A percentile compares a stretch with the other conserved stretches of the same genome.
These are phyloP conservation scores for Perca fluviatilis DNA, from an alignment of 2,113 vertebrate species.

Conservation along the genomic window DNA sequence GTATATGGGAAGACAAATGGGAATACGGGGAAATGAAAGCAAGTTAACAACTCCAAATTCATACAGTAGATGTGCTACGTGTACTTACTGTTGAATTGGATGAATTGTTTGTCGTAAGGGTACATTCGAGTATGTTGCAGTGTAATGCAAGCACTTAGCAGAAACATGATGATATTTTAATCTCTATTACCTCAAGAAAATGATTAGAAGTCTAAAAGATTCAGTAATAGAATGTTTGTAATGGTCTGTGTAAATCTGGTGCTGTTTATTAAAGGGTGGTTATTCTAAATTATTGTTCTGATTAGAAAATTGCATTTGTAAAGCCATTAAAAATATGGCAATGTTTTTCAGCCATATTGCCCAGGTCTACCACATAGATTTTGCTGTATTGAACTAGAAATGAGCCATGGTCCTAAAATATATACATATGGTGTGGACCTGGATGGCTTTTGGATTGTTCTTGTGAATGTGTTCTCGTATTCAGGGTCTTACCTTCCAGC, in stretches of 20 bases:
- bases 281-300: neutral
- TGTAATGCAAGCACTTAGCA: neutral
- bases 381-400: neutral
- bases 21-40: neutral
- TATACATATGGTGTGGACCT: neutral
- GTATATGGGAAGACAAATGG: neutral
- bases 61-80: neutral
- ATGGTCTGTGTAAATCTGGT: neutral
- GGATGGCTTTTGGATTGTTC: neutral
- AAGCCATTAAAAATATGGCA: neutral
- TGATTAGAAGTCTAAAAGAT: neutral
- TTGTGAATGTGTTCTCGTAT: neutral
- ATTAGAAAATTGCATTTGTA: neutral
- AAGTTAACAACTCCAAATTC: neutral
- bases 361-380: neutral
- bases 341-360: neutral
- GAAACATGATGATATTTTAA: neutral
- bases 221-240: neutral
- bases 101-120: neutral
- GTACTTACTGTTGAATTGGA: neutral
- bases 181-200: neutral
- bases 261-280: neutral
- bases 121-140: neutral
- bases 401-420: neutral
- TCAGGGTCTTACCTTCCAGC: neutral